A percentile compares a stretch with the other conserved stretches of the same genome.
Conservation (phyloP, 2,797 vertebrate species). For the Synaphobranchus kaupii region DNA sequence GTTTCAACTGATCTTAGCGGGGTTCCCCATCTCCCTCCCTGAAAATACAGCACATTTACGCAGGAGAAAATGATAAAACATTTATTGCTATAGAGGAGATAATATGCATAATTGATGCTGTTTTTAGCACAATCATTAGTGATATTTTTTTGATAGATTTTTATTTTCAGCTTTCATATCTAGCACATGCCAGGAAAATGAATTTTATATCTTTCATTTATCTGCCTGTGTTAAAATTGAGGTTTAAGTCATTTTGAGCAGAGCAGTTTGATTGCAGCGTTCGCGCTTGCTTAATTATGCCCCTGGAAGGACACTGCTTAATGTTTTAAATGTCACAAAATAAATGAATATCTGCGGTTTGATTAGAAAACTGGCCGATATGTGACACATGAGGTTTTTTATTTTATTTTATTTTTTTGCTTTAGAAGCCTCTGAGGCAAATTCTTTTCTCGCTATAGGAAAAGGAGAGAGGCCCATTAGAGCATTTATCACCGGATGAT, state of each 20-base stretch:
- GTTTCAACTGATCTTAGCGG: constrained; percentile 87
- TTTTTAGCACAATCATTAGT: constrained; percentile 99
- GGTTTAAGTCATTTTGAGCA: constrained; percentile 83
- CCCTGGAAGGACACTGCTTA: constrained; percentile 80
- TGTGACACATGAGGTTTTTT: constrained; percentile 81
- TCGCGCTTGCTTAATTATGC: constrained; percentile 87
- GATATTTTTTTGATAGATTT: constrained; percentile 94
- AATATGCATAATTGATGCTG: constrained; percentile 99
- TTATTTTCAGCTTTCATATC: constrained; percentile 86
- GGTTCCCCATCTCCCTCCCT: constrained; percentile 80
- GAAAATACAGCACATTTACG: constrained; percentile 96
- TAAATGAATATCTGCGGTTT: constrained; percentile 88
- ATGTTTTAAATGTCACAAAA: constrained; percentile 90
- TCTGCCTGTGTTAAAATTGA: constrained; percentile 89
- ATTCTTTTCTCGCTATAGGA: constrained; percentile 92
- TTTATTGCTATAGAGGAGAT: constrained; percentile 99
- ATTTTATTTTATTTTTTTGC: constrained; percentile 32
- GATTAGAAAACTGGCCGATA: constrained; percentile 85
- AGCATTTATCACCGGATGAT: constrained; percentile 88
- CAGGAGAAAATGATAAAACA: constrained; percentile 98
- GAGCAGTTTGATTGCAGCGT: constrained; percentile 85
- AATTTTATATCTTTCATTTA: constrained; percentile 91
- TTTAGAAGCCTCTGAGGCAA: constrained; percentile 88
- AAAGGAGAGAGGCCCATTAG: constrained; percentile 86
- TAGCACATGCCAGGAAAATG: constrained; percentile 88